Evolutionary conservation across 2,888 invertebrate genomes (phyloP).

Genomic region (Epistrophella euchroma): DNA sequence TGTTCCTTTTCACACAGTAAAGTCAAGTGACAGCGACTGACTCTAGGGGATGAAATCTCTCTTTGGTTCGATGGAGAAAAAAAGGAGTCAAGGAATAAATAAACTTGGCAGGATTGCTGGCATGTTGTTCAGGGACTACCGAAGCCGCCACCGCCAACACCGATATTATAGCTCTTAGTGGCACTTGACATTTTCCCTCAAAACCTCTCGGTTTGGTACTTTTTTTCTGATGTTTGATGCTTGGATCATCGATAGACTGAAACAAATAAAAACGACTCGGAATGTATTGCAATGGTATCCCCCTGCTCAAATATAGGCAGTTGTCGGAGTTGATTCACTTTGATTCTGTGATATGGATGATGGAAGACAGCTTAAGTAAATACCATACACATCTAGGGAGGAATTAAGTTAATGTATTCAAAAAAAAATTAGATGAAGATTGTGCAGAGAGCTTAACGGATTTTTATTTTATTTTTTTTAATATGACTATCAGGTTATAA

Average conservation of each 20-base stretch:
- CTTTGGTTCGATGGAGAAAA: conserved; percentile 1
- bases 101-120: conserved; percentile 70
- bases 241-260: conserved; percentile 70
- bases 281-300: conserved; percentile 60
- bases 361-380: conserved; percentile 55
- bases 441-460: conserved; percentile 43
- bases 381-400: conserved; percentile 51
- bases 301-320: not conserved
- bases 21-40: conserved; percentile 41
- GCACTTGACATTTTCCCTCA: conserved; percentile 64
- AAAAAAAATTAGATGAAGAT: conserved; percentile 64
- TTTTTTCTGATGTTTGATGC: conserved; percentile 59
- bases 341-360: not conserved
- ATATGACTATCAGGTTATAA: conserved; percentile 67
- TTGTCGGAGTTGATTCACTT: not conserved
- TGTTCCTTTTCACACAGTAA: conserved; percentile 45
- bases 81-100: conserved; percentile 66
- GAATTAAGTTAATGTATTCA: conserved; percentile 68
- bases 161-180: conserved; percentile 17
- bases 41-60: conserved; percentile 55
- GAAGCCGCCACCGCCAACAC: not conserved
- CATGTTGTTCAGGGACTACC: conserved; percentile 57
- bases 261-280: conserved; percentile 49
- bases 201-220: conserved; percentile 34
- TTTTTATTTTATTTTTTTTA: conserved; percentile 54